Evolutionary conservation across 2,113 vertebrate species (phyloP).

Genomic region (Noctilio leporinus): DNA sequence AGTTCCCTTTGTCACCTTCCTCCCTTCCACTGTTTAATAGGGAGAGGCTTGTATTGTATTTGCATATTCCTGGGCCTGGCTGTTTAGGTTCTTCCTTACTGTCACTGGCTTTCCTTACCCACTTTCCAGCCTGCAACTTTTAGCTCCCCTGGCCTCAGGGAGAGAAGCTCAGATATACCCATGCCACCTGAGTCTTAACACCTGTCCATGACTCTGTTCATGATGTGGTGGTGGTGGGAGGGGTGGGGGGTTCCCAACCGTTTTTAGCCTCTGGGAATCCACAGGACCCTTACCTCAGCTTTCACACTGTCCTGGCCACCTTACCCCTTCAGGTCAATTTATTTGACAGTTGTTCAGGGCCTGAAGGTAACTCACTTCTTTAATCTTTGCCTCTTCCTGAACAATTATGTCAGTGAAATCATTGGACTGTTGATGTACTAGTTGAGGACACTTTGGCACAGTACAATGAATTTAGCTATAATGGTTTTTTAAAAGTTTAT

Average conservation of each 20-base stretch:
- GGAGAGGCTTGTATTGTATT: background rate
- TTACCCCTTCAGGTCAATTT: background rate
- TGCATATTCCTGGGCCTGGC: background rate
- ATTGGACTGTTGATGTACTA: background rate
- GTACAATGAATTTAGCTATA: background rate
- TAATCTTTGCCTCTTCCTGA: background rate
- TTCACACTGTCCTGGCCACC: background rate
- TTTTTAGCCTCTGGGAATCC: too few relatives aligned
- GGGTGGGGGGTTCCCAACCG: background rate
- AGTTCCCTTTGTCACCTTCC: background rate
- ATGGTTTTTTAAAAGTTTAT: background rate
- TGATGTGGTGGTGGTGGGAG: too few relatives aligned
- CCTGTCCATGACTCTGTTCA: background rate
- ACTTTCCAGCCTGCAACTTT: background rate
- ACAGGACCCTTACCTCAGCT: background rate
- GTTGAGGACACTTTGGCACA: background rate
- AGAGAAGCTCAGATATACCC: background rate
- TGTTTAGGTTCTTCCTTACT: background rate
- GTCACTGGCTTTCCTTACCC: background rate
- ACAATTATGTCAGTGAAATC: fast-evolving
- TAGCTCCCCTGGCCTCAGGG: background rate
- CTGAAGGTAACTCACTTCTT: background rate
- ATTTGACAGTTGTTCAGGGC: background rate
- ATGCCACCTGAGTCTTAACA: background rate
- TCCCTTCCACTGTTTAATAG: background rate